Evolutionary conservation across 2,113 vertebrate species (phyloP).

Genomic region (Toxotes chatareus): DNA sequence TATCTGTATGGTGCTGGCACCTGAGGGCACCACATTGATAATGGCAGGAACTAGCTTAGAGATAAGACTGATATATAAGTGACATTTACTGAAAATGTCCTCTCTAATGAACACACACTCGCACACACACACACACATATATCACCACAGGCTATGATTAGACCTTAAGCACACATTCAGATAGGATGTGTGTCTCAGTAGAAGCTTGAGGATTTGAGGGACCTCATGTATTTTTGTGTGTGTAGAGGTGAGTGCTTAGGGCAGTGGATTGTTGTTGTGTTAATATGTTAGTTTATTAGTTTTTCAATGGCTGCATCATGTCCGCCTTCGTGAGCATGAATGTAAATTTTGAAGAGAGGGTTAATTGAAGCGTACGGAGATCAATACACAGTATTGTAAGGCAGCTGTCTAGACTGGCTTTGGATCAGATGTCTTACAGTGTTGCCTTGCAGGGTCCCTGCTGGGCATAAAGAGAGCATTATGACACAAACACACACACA

Average conservation of each 20-base stretch:
- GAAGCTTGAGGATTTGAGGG: constrained; percentile 15
- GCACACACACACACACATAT: constrained; percentile 29
- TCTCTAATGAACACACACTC: constrained; percentile 69
- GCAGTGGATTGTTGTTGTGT: constrained; percentile 54
- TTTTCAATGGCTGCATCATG: constrained; percentile 52
- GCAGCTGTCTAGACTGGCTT: constrained; percentile 70
- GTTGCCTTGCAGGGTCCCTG: constrained; percentile 56
- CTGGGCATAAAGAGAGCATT: constrained; percentile 45
- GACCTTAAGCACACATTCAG: constrained; percentile 58
- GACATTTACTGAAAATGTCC: constrained; percentile 79
- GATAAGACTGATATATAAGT: constrained; percentile 80
- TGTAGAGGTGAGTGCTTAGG: constrained; percentile 31
- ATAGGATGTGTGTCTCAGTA: constrained; percentile 29
- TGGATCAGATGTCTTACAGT: constrained; percentile 68
- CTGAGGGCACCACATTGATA: constrained; percentile 63
- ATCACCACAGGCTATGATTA: constrained; percentile 57
- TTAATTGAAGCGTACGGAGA: constrained; percentile 66
- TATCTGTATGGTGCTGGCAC: constrained; percentile 48
- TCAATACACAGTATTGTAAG: constrained; percentile 67
- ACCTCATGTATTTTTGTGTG: constrained; percentile 11
- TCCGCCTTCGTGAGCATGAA: constrained; percentile 57
- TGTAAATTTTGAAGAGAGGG: constrained; percentile 54
- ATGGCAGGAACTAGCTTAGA: constrained; percentile 68
- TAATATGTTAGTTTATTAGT: constrained; percentile 54
- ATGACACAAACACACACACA: constrained; percentile 46